phyloP scores from a whole-genome alignment of 2,113 vertebrate genomes.

The Seriola rivoliana region DNA sequence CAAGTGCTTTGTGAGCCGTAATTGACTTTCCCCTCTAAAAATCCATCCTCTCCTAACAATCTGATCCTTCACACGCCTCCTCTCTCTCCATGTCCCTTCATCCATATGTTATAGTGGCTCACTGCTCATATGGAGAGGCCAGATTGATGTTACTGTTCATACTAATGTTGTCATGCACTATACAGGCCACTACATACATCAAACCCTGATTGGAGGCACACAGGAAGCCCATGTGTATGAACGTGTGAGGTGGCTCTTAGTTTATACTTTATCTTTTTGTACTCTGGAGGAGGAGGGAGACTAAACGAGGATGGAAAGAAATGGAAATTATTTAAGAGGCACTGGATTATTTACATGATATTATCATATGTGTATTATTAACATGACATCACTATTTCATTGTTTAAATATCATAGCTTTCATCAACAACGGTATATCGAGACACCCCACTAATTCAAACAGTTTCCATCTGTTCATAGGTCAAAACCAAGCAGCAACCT shows the following conservation, averaged over 20 bases:
- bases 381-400: too few species aligned
- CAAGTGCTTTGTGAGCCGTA: slow-evolving; percentile 73
- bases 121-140: slow-evolving; percentile 53
- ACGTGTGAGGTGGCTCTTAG: slow-evolving; percentile 5
- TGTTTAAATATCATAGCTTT: too few species aligned
- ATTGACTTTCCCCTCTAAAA: slow-evolving; percentile 77
- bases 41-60: slow-evolving; percentile 72
- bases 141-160: slow-evolving; percentile 70
- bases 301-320: too few species aligned
- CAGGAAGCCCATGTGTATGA: neutral
- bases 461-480: too few species aligned
- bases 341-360: too few species aligned
- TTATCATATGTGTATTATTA: too few species aligned
- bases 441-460: too few species aligned
- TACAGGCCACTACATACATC: slow-evolving; percentile 59
- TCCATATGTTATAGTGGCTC: slow-evolving; percentile 54
- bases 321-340: too few species aligned
- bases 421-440: too few species aligned
- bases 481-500: too few species aligned
- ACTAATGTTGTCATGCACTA: slow-evolving; percentile 69
- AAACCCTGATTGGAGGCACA: slow-evolving; percentile 16
- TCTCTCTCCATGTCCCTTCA: slow-evolving; percentile 27
- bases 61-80: slow-evolving; percentile 48
- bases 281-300: neutral
- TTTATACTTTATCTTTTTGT: slow-evolving; percentile 1